These are phyloP conservation scores for Sphenopsis melanotis DNA, from an alignment of 2,797 vertebrate species.

Conservation along the genomic window DNA sequence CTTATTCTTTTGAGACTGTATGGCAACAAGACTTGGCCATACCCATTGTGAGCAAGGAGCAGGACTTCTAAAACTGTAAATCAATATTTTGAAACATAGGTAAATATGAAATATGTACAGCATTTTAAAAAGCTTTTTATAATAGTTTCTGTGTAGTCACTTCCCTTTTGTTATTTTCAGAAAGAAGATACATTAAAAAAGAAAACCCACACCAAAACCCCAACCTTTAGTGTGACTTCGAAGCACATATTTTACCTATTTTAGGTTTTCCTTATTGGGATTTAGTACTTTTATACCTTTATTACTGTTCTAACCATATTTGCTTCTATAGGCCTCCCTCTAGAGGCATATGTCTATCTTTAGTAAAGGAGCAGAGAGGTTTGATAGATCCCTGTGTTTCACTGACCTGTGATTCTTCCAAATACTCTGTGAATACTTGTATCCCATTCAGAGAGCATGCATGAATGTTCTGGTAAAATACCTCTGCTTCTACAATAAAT, in stretches of 20 bases:
- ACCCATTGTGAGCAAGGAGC: background rate
- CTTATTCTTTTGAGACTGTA: background rate
- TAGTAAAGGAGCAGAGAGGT: background rate
- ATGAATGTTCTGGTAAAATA: background rate
- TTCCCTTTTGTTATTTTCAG: slow-evolving; percentile 2
- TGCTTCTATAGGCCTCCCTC: background rate
- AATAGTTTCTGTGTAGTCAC: background rate
- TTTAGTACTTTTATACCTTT: background rate
- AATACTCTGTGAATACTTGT: background rate
- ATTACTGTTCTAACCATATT: background rate
- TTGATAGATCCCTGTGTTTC: background rate
- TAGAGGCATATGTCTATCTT: background rate
- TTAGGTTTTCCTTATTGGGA: background rate
- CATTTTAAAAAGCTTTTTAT: background rate
- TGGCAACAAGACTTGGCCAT: background rate
- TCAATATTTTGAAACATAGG: background rate
- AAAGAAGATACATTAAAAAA: background rate
- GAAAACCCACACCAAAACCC: background rate
- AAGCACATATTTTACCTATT: background rate
- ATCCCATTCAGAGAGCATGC: background rate
- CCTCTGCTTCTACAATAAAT: background rate
- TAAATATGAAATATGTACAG: background rate
- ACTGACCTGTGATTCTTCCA: background rate
- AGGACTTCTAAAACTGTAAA: background rate
- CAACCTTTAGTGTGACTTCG: background rate